phyloP scores from a whole-genome alignment of 2,113 vertebrate genomes.

The Gallinago jamesoni region DNA sequence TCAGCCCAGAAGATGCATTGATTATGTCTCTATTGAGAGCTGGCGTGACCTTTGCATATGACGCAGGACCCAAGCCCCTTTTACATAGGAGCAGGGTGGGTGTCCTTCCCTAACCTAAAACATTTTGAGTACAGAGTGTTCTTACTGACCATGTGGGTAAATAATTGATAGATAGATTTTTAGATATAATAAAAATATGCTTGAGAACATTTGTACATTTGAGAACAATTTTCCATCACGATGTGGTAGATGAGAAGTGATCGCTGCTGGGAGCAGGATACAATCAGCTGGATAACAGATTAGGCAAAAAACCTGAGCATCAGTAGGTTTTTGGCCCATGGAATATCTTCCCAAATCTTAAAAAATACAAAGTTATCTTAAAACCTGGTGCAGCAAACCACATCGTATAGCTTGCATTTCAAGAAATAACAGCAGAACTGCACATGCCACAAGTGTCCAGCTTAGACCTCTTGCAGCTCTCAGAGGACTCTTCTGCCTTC shows the following conservation, averaged over 20 bases:
- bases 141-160: background rate
- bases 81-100: background rate
- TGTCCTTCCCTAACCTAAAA: background rate
- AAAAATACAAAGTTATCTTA: background rate
- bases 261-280: background rate
- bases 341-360: background rate
- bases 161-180: background rate
- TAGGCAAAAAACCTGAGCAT: background rate
- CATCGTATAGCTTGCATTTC: background rate
- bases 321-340: background rate
- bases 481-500: background rate
- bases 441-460: rapidly evolving
- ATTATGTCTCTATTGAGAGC: background rate
- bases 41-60: background rate
- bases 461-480: background rate
- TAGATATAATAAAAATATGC: background rate
- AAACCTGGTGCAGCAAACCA: background rate
- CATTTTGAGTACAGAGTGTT: background rate
- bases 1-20: background rate
- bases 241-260: background rate
- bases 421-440: background rate
- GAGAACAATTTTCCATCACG: background rate
- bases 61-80: background rate
- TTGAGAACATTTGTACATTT: background rate
- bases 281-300: background rate